phyloP scores from a whole-genome alignment of 2,113 vertebrate genomes.

The Cryptomyrus ogoouensis region DNA sequence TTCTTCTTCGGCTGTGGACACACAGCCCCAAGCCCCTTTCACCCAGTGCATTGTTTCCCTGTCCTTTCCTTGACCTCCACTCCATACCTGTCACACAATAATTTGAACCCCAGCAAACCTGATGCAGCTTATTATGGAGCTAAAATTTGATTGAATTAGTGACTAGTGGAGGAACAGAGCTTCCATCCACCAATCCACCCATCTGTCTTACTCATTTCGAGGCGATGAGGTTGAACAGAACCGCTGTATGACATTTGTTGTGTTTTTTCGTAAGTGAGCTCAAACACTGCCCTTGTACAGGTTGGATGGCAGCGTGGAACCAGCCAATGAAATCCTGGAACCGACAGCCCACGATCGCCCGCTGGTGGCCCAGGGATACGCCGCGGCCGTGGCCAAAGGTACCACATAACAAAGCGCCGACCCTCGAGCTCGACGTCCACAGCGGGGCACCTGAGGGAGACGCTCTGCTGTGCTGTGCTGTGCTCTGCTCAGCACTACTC shows the following conservation, averaged over 20 bases:
- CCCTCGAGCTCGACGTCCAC: background rate
- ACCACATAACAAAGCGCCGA: conserved; percentile 27
- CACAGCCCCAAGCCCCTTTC: too few relatives aligned
- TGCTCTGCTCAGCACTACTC: background rate
- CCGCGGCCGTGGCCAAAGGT: conserved; percentile 76
- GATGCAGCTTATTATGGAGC: background rate
- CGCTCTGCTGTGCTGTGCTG: background rate
- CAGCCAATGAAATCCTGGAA: conserved; percentile 85
- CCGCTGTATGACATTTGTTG: background rate
- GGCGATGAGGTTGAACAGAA: background rate
- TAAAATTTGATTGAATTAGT: background rate
- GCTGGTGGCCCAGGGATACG: conserved; percentile 77
- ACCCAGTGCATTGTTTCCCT: background rate
- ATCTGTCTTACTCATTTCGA: background rate
- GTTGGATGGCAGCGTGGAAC: conserved; percentile 87
- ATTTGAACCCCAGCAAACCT: background rate
- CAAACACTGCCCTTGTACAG: conserved; percentile 48
- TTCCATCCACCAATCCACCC: background rate
- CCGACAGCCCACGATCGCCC: conserved; percentile 86
- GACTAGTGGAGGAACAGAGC: background rate
- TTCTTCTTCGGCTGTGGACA: background rate
- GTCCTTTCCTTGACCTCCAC: background rate
- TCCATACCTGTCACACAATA: background rate
- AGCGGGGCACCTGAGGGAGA: background rate
- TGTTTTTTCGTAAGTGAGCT: background rate